Conservation (phyloP, 2,888 invertebrate species). For the Coleophora deauratella region DNA sequence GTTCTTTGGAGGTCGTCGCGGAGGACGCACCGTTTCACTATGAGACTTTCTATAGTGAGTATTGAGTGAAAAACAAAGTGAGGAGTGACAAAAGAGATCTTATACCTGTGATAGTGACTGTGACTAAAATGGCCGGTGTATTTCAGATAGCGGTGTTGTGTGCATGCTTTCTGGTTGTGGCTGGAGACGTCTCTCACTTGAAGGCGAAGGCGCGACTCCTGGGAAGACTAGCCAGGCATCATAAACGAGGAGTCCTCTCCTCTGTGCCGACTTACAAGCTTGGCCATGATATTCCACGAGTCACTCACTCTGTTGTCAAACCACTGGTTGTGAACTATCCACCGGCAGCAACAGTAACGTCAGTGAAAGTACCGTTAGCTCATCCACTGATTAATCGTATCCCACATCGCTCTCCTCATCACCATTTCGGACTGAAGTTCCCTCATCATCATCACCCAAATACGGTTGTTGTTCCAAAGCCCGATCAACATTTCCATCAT, state of each 20-base stretch:
- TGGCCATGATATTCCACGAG: conserved; percentile 61
- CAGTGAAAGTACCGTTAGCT: conserved; percentile 57
- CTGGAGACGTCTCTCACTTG: conserved; percentile 45
- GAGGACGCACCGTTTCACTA: conserved; percentile 18
- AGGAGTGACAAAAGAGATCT: conserved; percentile 16
- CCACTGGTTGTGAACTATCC: conserved; percentile 64
- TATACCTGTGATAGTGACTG: conserved; percentile 9
- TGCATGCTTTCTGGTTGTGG: conserved; percentile 37
- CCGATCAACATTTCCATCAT: conserved; percentile 58
- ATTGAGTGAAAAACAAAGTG: conserved; percentile 11
- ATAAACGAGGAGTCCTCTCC: conserved; percentile 56
- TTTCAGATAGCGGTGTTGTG: conserved; percentile 61
- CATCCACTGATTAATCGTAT: conserved; percentile 47
- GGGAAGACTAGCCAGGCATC: conserved; percentile 44
- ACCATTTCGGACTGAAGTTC: conserved; percentile 51
- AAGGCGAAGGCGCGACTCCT: conserved; percentile 45
- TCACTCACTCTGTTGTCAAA: conserved; percentile 63
- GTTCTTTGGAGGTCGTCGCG: conserved; percentile 41
- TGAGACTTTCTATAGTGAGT: conserved; percentile 56
- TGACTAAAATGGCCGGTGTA: conserved; percentile 33
- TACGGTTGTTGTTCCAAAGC: conserved; percentile 34
- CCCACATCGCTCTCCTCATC: conserved; percentile 49
- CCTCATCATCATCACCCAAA: conserved; percentile 38
- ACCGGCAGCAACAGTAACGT: conserved; percentile 55
- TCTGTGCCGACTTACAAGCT: conserved; percentile 61